These are phyloP conservation scores for Boulengeromyrus knoepffleri DNA, from an alignment of 2,113 vertebrate species.

Conservation along the genomic window DNA sequence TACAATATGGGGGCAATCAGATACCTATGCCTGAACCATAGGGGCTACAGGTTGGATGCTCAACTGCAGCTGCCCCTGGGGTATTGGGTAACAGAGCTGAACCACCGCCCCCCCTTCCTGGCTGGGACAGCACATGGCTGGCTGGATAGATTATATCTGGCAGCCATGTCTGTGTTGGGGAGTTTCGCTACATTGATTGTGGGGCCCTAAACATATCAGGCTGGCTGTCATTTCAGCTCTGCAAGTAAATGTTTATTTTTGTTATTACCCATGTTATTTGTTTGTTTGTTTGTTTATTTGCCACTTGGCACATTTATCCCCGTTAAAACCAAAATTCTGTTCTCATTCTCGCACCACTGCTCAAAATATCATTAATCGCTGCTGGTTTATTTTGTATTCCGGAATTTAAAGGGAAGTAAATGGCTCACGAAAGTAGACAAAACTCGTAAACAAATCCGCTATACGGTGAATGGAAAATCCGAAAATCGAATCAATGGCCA, in stretches of 20 bases:
- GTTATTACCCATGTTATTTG: neutral
- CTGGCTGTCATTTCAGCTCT: neutral
- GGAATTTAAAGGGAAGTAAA: neutral
- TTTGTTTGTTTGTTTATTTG: neutral
- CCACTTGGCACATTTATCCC: neutral
- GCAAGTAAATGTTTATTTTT: neutral
- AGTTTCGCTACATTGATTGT: neutral
- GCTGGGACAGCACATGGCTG: neutral
- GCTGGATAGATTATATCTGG: neutral
- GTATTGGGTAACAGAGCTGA: neutral
- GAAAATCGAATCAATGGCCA: neutral
- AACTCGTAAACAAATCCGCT: neutral
- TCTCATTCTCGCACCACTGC: neutral
- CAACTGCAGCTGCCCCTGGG: neutral
- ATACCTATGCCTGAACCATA: neutral
- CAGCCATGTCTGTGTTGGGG: constrained; percentile 2
- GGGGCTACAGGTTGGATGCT: neutral
- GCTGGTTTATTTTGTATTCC: neutral
- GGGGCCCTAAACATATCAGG: neutral
- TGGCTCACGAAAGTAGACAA: neutral
- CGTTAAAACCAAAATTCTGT: neutral
- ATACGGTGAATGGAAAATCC: neutral
- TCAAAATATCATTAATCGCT: neutral
- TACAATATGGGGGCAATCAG: neutral
- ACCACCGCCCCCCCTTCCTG: neutral